Evolutionary conservation across 1,140 invertebrate genomes (phyloP), one percentile per base, ranked within the genome.

Genomic region (Ylistrum balloti): DNA sequence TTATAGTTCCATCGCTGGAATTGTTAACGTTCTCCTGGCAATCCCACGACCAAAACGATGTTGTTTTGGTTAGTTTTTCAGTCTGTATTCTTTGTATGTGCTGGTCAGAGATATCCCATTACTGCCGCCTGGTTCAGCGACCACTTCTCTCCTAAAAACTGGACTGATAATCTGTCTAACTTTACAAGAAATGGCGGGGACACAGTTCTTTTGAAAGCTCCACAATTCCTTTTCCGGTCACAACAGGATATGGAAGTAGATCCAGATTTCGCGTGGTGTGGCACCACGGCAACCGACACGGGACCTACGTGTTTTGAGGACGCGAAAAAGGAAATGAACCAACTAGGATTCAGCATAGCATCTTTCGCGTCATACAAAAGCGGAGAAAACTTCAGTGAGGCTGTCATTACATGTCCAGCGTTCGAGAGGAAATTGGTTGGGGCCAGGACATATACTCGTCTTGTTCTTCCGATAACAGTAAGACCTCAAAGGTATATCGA

Each of bases 61-160:
- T 74, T 74, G 22, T 74, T 28, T 74, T 28, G 9, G n/a, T 22
- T 22, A 74, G 28, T 28, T 28, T 2, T 28, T n/a, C 13, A 28
- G 56, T 74, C 56, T 74, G 5, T n/a, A 28, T 5, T 74, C 2
- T 74, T 5, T n/a, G 9, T 74, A 28, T 28, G 56, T 74, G 5
- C 56, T 17, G 91, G 90, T 33, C 92, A 93, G 7, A 38, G 38
- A 22, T 94, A 94, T 88, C 94, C 94, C 0, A 91, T 94, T 0
- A 94, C 93, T 13, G 94, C 93, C 0, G 88, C 94, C 0, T 91
- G 92, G 93, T 94, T 94, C 38, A 85, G 88, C 1, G 92, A 94
- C 85, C 87, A 93, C n/a, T 93, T 90, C 86, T 91, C 91, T 17
- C 10, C 28, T 11, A 95, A 90, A 0, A 93, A 94, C 45, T 95